phyloP scores from a whole-genome alignment of 2,113 vertebrate species.

The Chaetorhynchus papuensis region DNA sequence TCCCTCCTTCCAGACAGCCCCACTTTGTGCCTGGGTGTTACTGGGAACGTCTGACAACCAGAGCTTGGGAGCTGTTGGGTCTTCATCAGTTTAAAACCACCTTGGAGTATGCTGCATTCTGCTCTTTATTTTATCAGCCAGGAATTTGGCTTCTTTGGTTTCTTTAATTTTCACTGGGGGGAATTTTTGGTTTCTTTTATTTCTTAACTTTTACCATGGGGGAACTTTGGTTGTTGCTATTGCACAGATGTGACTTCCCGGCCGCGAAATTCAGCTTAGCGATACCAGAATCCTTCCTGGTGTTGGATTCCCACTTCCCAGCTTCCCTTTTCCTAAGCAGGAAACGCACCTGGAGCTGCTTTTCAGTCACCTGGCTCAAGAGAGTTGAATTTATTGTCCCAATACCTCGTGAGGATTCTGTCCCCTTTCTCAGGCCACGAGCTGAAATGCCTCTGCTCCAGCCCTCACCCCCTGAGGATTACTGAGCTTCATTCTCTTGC shows the following conservation, averaged over 20 bases:
- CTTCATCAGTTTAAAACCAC: background rate
- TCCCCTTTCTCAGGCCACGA: background rate
- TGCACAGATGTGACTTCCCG: background rate
- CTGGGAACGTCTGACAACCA: rapidly evolving
- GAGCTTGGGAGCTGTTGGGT: background rate
- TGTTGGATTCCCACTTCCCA: background rate
- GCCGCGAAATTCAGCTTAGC: background rate
- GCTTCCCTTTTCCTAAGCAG: background rate
- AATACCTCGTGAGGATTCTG: background rate
- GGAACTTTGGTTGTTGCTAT: background rate
- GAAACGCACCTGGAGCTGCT: background rate
- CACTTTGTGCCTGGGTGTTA: background rate
- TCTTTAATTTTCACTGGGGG: background rate
- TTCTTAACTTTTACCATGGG: background rate
- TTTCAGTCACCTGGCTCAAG: background rate
- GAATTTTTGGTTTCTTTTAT: background rate
- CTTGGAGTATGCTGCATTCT: background rate
- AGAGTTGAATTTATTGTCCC: background rate
- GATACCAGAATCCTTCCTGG: background rate
- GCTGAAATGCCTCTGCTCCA: background rate
- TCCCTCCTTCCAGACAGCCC: background rate
- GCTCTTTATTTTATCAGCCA: background rate
- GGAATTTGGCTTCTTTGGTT: background rate
- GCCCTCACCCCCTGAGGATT: background rate
- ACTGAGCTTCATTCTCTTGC: background rate